Conservation (phyloP, 2,797 vertebrate species). For the Channallabes apus region DNA sequence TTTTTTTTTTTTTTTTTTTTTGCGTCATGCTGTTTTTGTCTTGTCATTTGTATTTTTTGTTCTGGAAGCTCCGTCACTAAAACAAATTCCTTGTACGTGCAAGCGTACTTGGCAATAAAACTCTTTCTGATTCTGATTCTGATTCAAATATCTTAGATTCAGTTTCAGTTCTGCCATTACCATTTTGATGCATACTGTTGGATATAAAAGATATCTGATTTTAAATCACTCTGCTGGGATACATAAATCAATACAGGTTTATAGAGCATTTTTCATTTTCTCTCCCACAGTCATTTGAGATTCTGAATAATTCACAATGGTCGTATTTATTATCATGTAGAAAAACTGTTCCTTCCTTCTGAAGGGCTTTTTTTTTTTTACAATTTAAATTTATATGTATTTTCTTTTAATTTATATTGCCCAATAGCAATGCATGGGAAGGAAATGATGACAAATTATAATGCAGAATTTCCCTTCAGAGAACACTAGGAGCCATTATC, state of each 20-base stretch:
- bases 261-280: neutral
- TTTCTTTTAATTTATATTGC: neutral
- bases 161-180: neutral
- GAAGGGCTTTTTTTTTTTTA: neutral
- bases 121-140: no score
- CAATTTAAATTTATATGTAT: neutral
- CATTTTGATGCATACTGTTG: neutral
- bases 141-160: neutral
- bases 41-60: no score
- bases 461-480: neutral
- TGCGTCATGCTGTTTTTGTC: no score
- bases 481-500: neutral
- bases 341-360: neutral
- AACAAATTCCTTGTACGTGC: no score
- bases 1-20: no score
- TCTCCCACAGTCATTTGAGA: neutral
- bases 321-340: conserved; percentile 3
- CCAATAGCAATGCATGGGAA: neutral
- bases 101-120: no score
- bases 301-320: neutral
- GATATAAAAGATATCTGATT: neutral
- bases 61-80: no score
- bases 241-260: neutral
- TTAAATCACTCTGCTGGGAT: neutral
- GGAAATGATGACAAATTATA: conserved; percentile 1